Conservation (phyloP, 2,113 vertebrate species). For the Nothoprocta pentlandii region DNA sequence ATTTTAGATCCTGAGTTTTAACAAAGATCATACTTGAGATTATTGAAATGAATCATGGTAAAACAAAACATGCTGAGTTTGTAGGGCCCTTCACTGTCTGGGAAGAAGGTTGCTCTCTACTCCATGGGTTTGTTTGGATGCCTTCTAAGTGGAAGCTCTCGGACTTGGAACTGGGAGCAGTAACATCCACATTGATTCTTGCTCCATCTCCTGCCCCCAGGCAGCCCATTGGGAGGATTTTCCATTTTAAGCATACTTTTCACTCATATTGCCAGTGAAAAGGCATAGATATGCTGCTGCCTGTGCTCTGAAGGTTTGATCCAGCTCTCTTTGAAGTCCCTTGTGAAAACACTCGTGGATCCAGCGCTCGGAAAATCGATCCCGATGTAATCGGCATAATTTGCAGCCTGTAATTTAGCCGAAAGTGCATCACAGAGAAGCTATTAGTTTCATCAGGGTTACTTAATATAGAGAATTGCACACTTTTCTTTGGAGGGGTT, state of each 20-base stretch:
- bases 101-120: neutral
- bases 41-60: neutral
- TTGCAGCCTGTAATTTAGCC: neutral
- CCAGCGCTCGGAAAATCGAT: neutral
- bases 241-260: neutral
- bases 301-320: neutral
- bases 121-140: neutral
- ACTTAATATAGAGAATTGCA: neutral
- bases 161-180: neutral
- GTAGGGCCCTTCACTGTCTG: neutral
- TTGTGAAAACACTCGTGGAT: neutral
- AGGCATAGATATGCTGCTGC: neutral
- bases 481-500: neutral
- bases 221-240: neutral
- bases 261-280: neutral
- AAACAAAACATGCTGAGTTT: conserved; percentile 27
- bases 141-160: neutral
- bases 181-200: neutral
- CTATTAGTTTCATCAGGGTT: neutral
- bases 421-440: neutral
- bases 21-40: neutral
- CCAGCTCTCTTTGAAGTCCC: neutral
- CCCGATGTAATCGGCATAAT: neutral
- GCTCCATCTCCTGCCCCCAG: neutral
- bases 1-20: conserved; percentile 19